Base-by-base conservation (phyloP, 2,113 vertebrate species). In the Recurvirostra avosetta region DNA sequence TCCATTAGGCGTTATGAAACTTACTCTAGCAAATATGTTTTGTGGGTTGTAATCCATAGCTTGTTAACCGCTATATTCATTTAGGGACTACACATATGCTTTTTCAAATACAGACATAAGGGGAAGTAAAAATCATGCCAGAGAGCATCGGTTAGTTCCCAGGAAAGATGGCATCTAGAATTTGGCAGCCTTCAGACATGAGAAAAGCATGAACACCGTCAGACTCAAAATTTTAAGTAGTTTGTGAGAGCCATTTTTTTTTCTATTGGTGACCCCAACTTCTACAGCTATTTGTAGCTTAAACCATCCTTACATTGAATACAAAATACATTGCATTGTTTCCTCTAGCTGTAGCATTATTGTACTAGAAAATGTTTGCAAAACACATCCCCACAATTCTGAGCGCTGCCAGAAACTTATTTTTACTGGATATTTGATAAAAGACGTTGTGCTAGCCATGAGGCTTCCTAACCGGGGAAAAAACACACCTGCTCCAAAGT, bases 111-210 rank as follows among this genome's bases (percentile, higher is more conserved):
- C 16, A 96, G 91, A 90, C 93, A 97, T 92, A 96, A 96, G 87
- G 93, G 95, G 93, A 97, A 96, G 81, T 71, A 77, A 96, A 96
- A 97, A 91, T 88, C 91, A 91, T 93, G 93, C 92, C 96, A 96
- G 71, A 90, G 89, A 94, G 94, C 91, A 95, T 73, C 88, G 95
- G 84, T 96, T 94, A 94, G 77, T 90, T 97, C 91, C 93, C 94
- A 97, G 97, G 77, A 95, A 96, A 95, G 81, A 95, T 4, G 14
- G 91, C 74, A 96, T 96, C 81, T 82, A 95, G 62, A 96, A 91
- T 95, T 32, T 95, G 91, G 84, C 95, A 97, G 91, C 47, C 62
- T 96, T 87, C 88, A 91, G 66, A 90, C 55, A 82, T 10, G 32
- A 93, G 26, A 81, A 92, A 62, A 96, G 32, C 41, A 91, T 25